Conservation (phyloP, 1,140 invertebrate species). For the Drosophila littoralis region DNA sequence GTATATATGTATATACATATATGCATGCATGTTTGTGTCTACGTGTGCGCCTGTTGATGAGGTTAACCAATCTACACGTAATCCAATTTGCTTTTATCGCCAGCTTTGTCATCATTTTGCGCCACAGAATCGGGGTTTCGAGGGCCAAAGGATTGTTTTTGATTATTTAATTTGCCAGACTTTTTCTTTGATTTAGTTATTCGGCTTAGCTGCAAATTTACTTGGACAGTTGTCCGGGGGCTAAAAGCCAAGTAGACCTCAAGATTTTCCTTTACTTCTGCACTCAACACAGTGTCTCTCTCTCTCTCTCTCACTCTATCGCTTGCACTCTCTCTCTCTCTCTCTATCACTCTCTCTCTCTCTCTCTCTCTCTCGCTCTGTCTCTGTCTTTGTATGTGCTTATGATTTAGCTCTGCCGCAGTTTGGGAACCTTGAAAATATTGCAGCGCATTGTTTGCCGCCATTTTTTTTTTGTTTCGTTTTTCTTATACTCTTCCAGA, state of each 20-base stretch:
- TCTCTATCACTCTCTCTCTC: slow-evolving; percentile 1
- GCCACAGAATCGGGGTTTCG: slow-evolving; percentile 6
- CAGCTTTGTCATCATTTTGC: slow-evolving; percentile 15
- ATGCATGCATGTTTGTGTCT: slow-evolving; percentile 1
- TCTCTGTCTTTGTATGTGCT: slow-evolving; percentile 33
- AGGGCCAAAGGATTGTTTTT: slow-evolving; percentile 59
- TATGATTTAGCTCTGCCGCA: slow-evolving; percentile 73
- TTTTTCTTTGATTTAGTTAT: slow-evolving; percentile 80
- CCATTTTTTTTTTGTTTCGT: background rate
- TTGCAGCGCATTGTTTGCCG: slow-evolving; percentile 65
- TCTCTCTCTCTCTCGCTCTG: slow-evolving; percentile 6
- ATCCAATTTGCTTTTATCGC: slow-evolving; percentile 62
- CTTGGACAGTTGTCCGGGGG: slow-evolving; percentile 25
- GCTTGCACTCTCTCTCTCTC: slow-evolving; percentile 17
- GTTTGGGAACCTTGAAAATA: slow-evolving; percentile 76
- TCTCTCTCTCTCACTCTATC: background rate
- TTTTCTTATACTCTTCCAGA: background rate
- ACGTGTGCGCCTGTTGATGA: slow-evolving; percentile 24
- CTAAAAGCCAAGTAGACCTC: slow-evolving; percentile 59
- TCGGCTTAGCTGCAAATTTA: slow-evolving; percentile 47
- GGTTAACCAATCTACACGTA: slow-evolving; percentile 69
- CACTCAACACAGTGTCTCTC: background rate
- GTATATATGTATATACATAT: slow-evolving; percentile 6
- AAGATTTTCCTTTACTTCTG: slow-evolving; percentile 47
- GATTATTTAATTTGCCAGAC: slow-evolving; percentile 77